phyloP scores from a whole-genome alignment of 2,113 vertebrate species.

The Cynocephalus volans region DNA sequence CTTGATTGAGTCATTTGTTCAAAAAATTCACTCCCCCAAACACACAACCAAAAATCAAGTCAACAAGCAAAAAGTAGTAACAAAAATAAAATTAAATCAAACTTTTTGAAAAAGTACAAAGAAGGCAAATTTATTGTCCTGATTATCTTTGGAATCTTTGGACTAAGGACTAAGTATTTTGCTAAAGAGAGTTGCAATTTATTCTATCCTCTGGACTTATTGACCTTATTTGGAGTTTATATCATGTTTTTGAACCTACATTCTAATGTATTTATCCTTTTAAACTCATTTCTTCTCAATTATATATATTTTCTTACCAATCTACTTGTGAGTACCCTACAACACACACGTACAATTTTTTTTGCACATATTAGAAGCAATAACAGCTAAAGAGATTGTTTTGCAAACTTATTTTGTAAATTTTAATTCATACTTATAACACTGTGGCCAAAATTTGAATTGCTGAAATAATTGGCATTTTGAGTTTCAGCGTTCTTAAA shows the following conservation, averaged over 20 bases:
- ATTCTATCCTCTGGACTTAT: neutral
- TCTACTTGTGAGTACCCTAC: neutral
- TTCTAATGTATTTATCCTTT: constrained; percentile 6
- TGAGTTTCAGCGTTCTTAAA: neutral
- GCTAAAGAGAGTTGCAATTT: neutral
- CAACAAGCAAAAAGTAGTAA: neutral
- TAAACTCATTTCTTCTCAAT: neutral
- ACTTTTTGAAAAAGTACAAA: neutral
- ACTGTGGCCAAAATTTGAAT: neutral
- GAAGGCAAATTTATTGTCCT: neutral
- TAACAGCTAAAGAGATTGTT: neutral
- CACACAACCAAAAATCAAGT: constrained; percentile 13
- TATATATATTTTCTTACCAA: neutral
- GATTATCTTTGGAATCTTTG: neutral
- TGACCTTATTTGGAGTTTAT: neutral
- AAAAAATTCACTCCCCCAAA: neutral
- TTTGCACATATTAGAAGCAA: neutral
- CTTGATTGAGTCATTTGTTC: neutral
- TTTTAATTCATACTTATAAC: neutral
- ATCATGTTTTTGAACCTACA: neutral
- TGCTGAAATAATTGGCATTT: constrained; percentile 43
- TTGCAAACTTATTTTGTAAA: neutral
- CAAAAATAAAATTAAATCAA: neutral
- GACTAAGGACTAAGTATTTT: neutral
- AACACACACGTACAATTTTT: neutral